A percentile compares a stretch with the other conserved stretches of the same genome.
Conservation (phyloP, 2,113 vertebrate species). For the Dipodomys spectabilis region DNA sequence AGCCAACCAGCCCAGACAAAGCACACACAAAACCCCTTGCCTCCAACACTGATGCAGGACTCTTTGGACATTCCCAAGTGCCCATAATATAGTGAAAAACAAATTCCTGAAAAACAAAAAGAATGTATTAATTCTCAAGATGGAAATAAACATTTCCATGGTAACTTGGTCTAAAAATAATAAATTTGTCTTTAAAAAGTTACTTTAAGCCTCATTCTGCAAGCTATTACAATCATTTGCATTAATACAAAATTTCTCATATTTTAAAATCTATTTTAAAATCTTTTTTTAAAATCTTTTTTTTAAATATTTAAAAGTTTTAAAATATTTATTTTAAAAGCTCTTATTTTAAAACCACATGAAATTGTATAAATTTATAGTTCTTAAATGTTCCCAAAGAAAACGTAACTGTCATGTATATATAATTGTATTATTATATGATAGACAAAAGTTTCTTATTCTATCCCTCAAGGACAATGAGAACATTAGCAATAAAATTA, state of each 20-base stretch:
- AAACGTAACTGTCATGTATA: slow-evolving; percentile 45
- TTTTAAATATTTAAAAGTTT: not conserved
- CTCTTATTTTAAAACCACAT: slow-evolving; percentile 20
- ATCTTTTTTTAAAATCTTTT: slow-evolving; percentile 40
- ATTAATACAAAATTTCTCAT: slow-evolving; percentile 4
- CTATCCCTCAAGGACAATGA: slow-evolving; percentile 16
- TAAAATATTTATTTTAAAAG: slow-evolving; percentile 25
- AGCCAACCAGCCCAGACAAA: slow-evolving; percentile 73
- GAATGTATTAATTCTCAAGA: slow-evolving; percentile 52
- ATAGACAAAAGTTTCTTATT: slow-evolving; percentile 34
- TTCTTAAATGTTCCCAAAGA: slow-evolving; percentile 53
- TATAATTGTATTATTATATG: not conserved
- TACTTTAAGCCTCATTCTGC: slow-evolving; percentile 45
- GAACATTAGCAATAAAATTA: slow-evolving; percentile 46
- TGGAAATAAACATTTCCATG: slow-evolving; percentile 64
- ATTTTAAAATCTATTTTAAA: slow-evolving; percentile 50
- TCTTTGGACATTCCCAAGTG: slow-evolving; percentile 44
- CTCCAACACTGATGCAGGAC: slow-evolving; percentile 26
- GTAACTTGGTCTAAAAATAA: slow-evolving; percentile 62
- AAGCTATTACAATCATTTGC: slow-evolving; percentile 63
- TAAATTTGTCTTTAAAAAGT: slow-evolving; percentile 55
- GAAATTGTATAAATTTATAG: slow-evolving; percentile 28
- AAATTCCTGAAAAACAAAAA: slow-evolving; percentile 69
- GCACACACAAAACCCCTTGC: slow-evolving; percentile 50
- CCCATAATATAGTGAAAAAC: slow-evolving; percentile 46